A percentile compares a stretch with the other conserved stretches of the same genome.
Conservation (phyloP, 2,888 invertebrate genomes). For the Apamea anceps region DNA sequence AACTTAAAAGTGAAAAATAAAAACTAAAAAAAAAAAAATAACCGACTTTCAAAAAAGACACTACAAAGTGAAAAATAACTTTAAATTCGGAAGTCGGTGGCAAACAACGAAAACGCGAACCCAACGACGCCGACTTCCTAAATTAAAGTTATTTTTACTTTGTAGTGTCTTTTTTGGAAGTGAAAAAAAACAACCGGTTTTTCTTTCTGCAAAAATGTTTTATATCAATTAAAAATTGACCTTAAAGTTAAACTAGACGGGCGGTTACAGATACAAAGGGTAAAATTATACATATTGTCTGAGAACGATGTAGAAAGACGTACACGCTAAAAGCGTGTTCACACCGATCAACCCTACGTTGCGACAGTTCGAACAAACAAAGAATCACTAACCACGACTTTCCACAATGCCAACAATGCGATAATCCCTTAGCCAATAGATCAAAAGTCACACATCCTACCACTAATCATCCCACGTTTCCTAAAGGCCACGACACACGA, state of each 20-base stretch:
- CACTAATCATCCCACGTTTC: conserved; percentile 76
- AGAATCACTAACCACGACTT: neutral
- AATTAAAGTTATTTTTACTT: no score
- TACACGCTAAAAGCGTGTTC: neutral
- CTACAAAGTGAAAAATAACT: no score
- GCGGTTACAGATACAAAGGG: neutral
- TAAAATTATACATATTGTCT: neutral
- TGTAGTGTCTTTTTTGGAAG: no score
- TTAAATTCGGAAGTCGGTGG: no score
- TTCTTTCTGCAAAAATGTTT: no score
- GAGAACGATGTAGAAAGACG: neutral
- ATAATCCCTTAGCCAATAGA: conserved; percentile 49
- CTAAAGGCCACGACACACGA: conserved; percentile 76
- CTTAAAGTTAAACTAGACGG: neutral
- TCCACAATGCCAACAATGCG: conserved; percentile 3
- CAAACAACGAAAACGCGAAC: no score
- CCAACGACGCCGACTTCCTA: no score
- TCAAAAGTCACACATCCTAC: conserved; percentile 67
- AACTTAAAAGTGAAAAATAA: no score
- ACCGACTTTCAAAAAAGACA: no score
- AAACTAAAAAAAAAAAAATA: no score
- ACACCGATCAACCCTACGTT: neutral
- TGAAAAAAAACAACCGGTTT: no score
- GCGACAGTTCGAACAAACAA: neutral
- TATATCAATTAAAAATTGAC: neutral